A percentile compares a stretch with the other conserved stretches of the same genome.
phyloP scores from a whole-genome alignment of 2,888 invertebrate genomes.

The Allophyes oxyacanthae region DNA sequence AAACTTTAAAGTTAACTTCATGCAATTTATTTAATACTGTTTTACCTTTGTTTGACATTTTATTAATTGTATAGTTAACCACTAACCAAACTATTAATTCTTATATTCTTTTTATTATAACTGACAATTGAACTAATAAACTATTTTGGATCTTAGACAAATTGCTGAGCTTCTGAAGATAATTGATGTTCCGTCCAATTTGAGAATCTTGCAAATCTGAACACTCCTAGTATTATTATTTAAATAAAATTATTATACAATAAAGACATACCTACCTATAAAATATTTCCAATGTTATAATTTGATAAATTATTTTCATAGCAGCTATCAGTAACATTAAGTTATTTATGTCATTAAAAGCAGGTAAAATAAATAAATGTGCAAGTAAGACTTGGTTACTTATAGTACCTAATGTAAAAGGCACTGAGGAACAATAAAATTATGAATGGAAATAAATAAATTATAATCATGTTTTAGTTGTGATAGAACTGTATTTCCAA shows the following conservation, averaged over 20 bases:
- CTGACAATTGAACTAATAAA: too few relatives aligned
- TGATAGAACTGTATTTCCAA: slow-evolving; percentile 31
- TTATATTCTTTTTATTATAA: too few relatives aligned
- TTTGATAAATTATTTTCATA: slow-evolving; percentile 1
- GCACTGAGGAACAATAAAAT: slow-evolving; percentile 9
- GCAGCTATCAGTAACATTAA: slow-evolving; percentile 28
- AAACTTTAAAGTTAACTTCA: slow-evolving; percentile 11
- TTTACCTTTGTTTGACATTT: not conserved
- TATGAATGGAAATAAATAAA: slow-evolving; percentile 18
- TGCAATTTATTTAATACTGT: slow-evolving; percentile 4
- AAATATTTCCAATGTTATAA: slow-evolving; percentile 20
- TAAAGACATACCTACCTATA: not conserved
- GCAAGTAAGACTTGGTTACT: slow-evolving; percentile 26
- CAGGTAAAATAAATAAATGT: slow-evolving; percentile 1
- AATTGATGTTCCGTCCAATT: too few relatives aligned
- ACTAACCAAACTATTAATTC: too few relatives aligned
- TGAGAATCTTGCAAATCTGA: too few relatives aligned
- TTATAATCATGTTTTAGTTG: slow-evolving; percentile 14
- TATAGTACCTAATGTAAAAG: slow-evolving; percentile 30
- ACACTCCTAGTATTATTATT: slow-evolving; percentile 2
- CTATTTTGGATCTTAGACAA: too few relatives aligned
- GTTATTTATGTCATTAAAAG: slow-evolving; percentile 8
- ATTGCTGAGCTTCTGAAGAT: too few relatives aligned
- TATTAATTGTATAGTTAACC: too few relatives aligned
- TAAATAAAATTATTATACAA: slow-evolving; percentile 10